These are phyloP conservation scores for Latrodectus geometricus DNA, from an alignment of 1,140 invertebrate genomes.

Conservation along the genomic window DNA sequence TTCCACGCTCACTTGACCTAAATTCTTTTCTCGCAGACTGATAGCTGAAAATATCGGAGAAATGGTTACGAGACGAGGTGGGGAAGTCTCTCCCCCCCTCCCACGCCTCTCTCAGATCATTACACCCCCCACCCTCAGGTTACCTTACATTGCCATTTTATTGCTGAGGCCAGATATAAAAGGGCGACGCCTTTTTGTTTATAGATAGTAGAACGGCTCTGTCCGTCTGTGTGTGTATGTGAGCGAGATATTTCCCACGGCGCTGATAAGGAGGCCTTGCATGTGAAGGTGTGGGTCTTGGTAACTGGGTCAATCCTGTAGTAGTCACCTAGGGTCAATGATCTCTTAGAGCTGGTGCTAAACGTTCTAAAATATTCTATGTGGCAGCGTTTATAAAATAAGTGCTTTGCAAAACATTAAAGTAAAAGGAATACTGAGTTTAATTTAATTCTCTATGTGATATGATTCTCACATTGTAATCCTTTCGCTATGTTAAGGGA, in stretches of 20 bases:
- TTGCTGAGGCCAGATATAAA: background rate
- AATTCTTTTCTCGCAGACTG: constrained; percentile 35
- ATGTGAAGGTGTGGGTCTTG: constrained; percentile 7
- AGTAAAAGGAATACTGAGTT: too few species aligned
- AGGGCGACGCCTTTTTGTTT: constrained; percentile 16
- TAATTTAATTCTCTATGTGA: too few species aligned
- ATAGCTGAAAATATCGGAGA: constrained; percentile 14
- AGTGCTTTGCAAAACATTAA: background rate
- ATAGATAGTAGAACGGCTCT: constrained; percentile 5
- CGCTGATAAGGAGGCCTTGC: background rate
- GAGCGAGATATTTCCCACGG: constrained; percentile 9
- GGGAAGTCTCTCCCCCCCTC: constrained; percentile 1
- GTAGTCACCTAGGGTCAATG: constrained; percentile 15
- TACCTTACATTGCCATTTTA: background rate
- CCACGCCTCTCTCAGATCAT: constrained; percentile 5
- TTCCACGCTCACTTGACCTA: constrained; percentile 35
- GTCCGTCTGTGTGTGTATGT: background rate
- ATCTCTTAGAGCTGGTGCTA: constrained; percentile 9
- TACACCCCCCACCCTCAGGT: background rate
- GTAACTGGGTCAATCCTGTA: constrained; percentile 41
- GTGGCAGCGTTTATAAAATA: background rate
- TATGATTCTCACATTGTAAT: background rate
- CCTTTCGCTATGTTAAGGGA: too few species aligned
- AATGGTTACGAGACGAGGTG: background rate
- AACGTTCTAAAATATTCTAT: background rate